These are phyloP conservation scores for Phaethon lepturus DNA, from an alignment of 2,113 vertebrate species.

Conservation along the genomic window DNA sequence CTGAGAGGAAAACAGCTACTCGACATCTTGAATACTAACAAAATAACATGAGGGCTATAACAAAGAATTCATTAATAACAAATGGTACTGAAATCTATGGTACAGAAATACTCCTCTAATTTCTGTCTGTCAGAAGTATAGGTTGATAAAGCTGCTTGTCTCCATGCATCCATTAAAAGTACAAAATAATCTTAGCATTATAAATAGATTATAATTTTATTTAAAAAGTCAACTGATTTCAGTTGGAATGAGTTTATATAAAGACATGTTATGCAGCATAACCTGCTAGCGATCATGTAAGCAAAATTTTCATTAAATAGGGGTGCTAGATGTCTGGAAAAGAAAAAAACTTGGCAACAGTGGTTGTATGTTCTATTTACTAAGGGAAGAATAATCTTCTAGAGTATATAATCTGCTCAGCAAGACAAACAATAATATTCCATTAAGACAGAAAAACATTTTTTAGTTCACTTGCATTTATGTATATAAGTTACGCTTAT, in stretches of 20 bases:
- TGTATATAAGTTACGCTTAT: background rate
- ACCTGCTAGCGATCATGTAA: background rate
- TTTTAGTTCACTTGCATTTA: conserved; percentile 40
- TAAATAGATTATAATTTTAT: background rate
- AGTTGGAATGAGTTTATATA: background rate
- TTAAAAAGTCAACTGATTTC: background rate
- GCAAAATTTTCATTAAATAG: background rate
- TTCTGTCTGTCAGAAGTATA: background rate
- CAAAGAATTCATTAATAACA: background rate
- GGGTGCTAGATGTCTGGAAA: background rate
- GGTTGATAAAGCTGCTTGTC: background rate
- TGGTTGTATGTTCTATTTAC: conserved; percentile 27
- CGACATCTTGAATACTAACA: background rate
- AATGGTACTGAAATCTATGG: background rate
- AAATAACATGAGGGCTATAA: background rate
- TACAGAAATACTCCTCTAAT: background rate
- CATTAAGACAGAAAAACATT: conserved; percentile 22
- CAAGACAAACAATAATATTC: conserved; percentile 30
- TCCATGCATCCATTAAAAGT: background rate
- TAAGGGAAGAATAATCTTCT: conserved; percentile 42
- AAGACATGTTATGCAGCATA: background rate
- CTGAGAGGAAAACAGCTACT: background rate
- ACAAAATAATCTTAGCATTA: background rate
- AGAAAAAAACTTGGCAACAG: background rate
- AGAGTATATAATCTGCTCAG: conserved; percentile 43